Base-by-base conservation (phyloP, 2,797 vertebrate genomes). In the Tympanoctomys barrerae region DNA sequence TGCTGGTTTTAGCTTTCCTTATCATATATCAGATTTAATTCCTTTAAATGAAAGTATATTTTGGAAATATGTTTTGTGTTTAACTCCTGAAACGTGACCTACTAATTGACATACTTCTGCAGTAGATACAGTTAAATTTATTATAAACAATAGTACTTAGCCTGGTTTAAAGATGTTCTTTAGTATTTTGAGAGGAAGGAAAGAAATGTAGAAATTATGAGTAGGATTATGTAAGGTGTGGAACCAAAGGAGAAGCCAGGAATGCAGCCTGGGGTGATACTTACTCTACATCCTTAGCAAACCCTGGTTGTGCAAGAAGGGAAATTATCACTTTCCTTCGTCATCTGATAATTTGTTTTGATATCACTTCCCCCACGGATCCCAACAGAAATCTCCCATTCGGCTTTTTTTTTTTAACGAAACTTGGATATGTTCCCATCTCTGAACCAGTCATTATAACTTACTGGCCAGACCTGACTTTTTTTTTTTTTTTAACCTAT, bases 1-100 rank as follows among this genome's bases (percentile, higher is more conserved):
- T 92, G 19, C 28, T 94, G 61, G 49, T 94, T 89, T 94, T 91
- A 89, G 13, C 77, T 89, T 93, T 78, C 71, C 46, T 94, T 84
- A 9, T 81, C 68, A 88, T 82, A 82, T 54, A 52, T 39, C 33
- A 0, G 78, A 54, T 75, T 90, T 83, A 89, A 87, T 81, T 94
- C 77, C 24, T n/a, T 92, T 85, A 57, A 92, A 78, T 33, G 57
- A 71, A 61, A 86, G 11, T 92, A 57, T 12, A 49, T 92, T 92
- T 87, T 81, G 91, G 57, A 85, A 92, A 85, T 2, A 33, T 84
- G 12, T 87, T 59, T 86, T 89, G 7, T 57, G 70, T 85, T 82
- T 82, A 52, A 89, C 77, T 87, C 87, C 39, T 77, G 61, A 89
- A 89, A 83, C 28, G 75, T 92, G 54, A 61, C 7, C 42, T 73